Evolutionary conservation across 2,797 vertebrate genomes (phyloP).

Genomic region (Hypotaenidia okinawae): DNA sequence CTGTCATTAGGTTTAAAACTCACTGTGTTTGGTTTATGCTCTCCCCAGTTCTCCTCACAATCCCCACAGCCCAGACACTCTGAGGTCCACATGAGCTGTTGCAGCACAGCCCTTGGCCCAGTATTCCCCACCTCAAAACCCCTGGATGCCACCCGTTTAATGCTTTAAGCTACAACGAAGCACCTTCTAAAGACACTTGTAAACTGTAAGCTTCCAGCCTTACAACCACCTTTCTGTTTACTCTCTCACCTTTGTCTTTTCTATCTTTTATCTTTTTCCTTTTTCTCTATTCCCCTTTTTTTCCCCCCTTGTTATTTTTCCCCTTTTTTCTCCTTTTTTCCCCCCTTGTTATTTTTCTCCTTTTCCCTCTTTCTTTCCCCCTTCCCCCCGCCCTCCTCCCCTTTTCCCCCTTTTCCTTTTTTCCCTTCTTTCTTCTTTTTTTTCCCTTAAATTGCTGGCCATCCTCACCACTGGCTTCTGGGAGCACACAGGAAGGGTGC

Average conservation of each 20-base stretch:
- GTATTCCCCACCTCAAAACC: not conserved
- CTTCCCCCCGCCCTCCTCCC: too few species aligned
- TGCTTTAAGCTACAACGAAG: conserved; percentile 10
- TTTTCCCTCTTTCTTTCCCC: too few species aligned
- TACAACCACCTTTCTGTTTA: not conserved
- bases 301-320: too few species aligned
- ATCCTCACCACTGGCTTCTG: not conserved
- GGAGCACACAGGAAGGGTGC: not conserved
- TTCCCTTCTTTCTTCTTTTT: too few species aligned
- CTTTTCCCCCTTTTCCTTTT: too few species aligned
- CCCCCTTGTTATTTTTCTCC: too few species aligned
- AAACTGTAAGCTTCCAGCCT: not conserved
- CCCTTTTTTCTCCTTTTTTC: too few species aligned
- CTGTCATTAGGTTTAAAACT: not conserved
- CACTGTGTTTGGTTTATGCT: not conserved
- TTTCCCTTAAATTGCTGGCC: not conserved
- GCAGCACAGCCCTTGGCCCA: not conserved
- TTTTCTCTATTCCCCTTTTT: too few species aligned
- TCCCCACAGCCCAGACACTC: not conserved
- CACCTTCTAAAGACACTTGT: not conserved
- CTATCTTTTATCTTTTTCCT: too few species aligned
- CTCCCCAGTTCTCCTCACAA: not conserved
- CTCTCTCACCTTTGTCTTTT: not conserved
- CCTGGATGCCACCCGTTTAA: rapidly evolving
- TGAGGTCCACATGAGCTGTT: not conserved